Conservation (phyloP, 2,113 vertebrate genomes). For the Heloderma charlesbogerti region DNA sequence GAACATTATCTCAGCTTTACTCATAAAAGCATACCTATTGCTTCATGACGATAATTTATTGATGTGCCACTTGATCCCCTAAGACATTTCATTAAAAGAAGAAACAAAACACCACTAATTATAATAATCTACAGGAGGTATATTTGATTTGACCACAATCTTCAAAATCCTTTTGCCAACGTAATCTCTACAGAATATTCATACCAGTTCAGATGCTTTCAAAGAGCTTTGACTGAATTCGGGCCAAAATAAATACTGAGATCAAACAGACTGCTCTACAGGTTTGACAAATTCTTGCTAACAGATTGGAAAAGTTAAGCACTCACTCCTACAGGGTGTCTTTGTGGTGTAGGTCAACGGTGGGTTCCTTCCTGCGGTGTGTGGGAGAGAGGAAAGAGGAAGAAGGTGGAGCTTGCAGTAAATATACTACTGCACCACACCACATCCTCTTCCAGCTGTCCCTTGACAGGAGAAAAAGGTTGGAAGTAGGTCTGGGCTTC, state of each 20-base stretch:
- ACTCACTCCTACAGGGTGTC: neutral
- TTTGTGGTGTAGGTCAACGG: neutral
- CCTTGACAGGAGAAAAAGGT: neutral
- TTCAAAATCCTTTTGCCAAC: slow-evolving; percentile 11
- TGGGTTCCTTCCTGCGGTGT: neutral
- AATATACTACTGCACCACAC: neutral
- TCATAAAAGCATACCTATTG: neutral
- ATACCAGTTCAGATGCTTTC: neutral
- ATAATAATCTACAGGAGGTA: neutral
- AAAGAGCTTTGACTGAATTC: neutral
- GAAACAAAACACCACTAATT: neutral
- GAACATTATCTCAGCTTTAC: neutral
- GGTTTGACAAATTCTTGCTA: slow-evolving; percentile 5
- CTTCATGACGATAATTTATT: slow-evolving; percentile 12
- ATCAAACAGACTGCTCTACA: neutral
- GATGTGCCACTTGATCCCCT: neutral
- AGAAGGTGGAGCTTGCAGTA: neutral
- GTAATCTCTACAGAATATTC: slow-evolving; percentile 11
- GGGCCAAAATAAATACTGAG: slow-evolving; percentile 11
- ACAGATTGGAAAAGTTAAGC: slow-evolving; percentile 8
- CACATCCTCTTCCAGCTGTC: neutral
- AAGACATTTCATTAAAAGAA: slow-evolving; percentile 24
- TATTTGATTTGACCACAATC: neutral
- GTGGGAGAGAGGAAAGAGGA: neutral
- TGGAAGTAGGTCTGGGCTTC: neutral